Conservation (phyloP, 2,797 vertebrate genomes). For the Hippopotamyrus pictus region DNA sequence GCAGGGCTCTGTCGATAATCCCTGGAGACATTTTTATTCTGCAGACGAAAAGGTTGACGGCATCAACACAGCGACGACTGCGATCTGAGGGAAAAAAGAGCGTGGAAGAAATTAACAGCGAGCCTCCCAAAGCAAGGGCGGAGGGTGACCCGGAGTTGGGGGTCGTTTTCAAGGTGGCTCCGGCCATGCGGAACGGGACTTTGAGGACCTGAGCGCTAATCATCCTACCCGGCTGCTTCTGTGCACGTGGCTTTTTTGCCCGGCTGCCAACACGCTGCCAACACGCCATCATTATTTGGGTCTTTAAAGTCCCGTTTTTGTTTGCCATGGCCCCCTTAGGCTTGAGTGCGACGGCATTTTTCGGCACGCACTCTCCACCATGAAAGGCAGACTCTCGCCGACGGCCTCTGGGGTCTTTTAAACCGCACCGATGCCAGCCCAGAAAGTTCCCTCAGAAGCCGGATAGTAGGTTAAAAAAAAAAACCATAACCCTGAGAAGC, state of each 20-base stretch:
- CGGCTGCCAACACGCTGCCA: not conserved
- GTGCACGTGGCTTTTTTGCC: not conserved
- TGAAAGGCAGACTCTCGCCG: conserved; percentile 34
- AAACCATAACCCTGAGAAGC: conserved; percentile 26
- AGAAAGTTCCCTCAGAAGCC: conserved; percentile 36
- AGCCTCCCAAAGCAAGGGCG: not conserved
- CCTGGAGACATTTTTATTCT: not conserved
- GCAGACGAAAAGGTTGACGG: not conserved
- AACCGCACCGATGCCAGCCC: conserved; percentile 32
- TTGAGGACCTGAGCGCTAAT: conserved; percentile 34
- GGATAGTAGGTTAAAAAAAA: conserved; percentile 34
- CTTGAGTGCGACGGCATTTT: not conserved
- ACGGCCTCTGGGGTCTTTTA: conserved; percentile 34
- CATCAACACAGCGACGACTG: not conserved
- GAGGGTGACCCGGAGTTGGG: not conserved
- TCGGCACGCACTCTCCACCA: not conserved
- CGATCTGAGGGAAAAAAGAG: not conserved
- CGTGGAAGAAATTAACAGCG: not conserved
- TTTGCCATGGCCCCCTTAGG: not conserved
- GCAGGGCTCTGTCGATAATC: not conserved
- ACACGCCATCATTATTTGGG: not conserved
- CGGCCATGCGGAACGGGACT: not conserved
- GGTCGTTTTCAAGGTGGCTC: not conserved
- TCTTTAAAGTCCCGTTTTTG: not conserved
- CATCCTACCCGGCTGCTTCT: conserved; percentile 32